Percentiles rank a stretch among this genome's conserved stretches.
These are phyloP conservation scores for Ciconia boyciana DNA, from an alignment of 2,113 vertebrate genomes.

Conservation along the genomic window DNA sequence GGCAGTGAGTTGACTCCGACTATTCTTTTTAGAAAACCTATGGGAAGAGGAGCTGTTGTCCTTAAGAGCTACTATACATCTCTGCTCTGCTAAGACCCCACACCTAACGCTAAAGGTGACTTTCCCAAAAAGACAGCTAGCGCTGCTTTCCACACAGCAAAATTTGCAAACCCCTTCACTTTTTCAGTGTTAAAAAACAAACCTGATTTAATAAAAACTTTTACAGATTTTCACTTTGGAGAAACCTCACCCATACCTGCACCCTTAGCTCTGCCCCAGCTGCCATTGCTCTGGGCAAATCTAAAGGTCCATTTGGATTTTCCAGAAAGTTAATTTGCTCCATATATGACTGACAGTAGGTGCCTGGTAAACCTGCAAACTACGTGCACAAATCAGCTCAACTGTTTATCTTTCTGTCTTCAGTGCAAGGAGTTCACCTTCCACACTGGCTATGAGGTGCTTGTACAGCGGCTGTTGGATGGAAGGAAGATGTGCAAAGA, in stretches of 20 bases:
- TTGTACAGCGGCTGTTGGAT: conserved; percentile 83
- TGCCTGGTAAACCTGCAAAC: not conserved
- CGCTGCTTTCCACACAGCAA: not conserved
- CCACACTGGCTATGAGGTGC: conserved; percentile 82
- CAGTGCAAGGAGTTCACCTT: conserved; percentile 87
- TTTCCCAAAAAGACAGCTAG: not conserved
- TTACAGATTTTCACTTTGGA: not conserved
- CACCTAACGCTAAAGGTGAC: accelerated
- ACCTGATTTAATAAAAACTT: not conserved
- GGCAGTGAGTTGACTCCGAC: not conserved
- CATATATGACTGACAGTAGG: not conserved
- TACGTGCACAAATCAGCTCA: not conserved
- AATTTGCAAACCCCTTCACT: not conserved
- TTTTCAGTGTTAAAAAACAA: not conserved
- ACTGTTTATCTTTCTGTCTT: not conserved
- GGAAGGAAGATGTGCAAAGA: conserved; percentile 93
- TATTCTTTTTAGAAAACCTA: not conserved
- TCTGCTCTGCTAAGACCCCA: not conserved
- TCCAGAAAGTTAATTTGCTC: not conserved
- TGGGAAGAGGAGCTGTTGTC: not conserved
- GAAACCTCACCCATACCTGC: not conserved
- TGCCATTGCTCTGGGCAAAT: not conserved
- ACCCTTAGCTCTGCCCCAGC: not conserved
- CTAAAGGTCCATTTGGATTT: not conserved
- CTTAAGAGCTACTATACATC: not conserved